These are phyloP conservation scores for Myopa testacea DNA, from an alignment of 2,888 invertebrate genomes.

Conservation along the genomic window DNA sequence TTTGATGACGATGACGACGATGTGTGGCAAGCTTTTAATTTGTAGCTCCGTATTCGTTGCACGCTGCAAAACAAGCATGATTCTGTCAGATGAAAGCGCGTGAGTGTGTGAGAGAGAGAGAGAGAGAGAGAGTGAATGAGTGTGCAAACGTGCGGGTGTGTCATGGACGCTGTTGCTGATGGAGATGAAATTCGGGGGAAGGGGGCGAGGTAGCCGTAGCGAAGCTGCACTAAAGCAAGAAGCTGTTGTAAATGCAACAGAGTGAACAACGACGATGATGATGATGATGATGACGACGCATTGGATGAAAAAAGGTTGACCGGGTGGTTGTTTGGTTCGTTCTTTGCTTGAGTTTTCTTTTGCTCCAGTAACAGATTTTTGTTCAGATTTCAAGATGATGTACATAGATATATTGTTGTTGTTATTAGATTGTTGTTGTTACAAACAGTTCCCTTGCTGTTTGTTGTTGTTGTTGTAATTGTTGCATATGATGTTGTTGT, in stretches of 20 bases:
- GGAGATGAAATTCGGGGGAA: background rate
- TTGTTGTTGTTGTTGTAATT: conserved; percentile 6
- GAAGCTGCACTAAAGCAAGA: background rate
- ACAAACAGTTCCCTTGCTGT: background rate
- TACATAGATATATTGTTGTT: no score
- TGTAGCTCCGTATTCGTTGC: conserved; percentile 12
- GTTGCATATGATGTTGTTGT: background rate
- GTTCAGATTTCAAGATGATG: no score
- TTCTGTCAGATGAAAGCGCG: background rate
- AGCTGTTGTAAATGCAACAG: background rate
- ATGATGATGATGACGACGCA: no score
- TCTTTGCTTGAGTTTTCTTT: no score
- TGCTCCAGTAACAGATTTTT: no score
- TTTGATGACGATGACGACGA: conserved; percentile 15
- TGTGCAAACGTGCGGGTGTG: background rate
- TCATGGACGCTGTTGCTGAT: background rate
- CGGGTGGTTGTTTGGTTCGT: conserved; percentile 11
- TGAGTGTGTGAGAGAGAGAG: background rate
- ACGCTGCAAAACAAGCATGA: background rate
- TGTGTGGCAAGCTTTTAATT: conserved; percentile 23
- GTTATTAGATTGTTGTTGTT: background rate
- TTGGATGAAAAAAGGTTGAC: conserved; percentile 18
- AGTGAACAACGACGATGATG: background rate
- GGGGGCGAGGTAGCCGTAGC: background rate
- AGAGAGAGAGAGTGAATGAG: background rate